phyloP scores from a whole-genome alignment of 1,140 invertebrate species.

The Rhyzopertha dominica region DNA sequence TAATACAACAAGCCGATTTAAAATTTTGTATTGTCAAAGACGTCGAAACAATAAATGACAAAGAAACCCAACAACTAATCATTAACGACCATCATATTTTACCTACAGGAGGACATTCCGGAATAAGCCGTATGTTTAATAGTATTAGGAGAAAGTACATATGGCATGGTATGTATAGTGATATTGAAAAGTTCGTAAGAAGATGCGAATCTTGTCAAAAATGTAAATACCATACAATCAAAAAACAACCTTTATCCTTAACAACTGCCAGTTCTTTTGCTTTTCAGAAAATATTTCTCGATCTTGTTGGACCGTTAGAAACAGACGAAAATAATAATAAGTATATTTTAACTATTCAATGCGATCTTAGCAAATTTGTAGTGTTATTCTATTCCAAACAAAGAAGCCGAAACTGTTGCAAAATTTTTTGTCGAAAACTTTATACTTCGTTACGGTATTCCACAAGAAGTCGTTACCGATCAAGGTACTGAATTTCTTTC shows the following conservation, averaged over 20 bases:
- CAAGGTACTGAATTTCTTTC: conserved; percentile 18
- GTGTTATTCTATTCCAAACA: conserved; percentile 13
- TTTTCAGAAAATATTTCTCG: conserved; percentile 18
- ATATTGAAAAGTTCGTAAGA: conserved; percentile 15
- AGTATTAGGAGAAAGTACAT: conserved; percentile 22
- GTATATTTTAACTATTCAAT: conserved; percentile 20
- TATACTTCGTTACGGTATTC: conserved; percentile 19
- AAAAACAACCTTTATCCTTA: conserved; percentile 11
- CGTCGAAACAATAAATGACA: too few species aligned
- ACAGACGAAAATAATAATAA: conserved; percentile 13
- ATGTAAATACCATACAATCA: conserved; percentile 15
- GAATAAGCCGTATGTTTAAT: conserved; percentile 22
- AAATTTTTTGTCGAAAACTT: conserved; percentile 19
- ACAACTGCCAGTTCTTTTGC: conserved; percentile 9
- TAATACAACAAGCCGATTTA: conserved; percentile 10
- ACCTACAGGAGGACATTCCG: conserved; percentile 22
- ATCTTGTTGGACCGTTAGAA: conserved; percentile 21
- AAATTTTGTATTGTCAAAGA: too few species aligned
- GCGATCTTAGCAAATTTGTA: conserved; percentile 21
- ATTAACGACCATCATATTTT: conserved; percentile 25
- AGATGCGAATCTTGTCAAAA: conserved; percentile 19
- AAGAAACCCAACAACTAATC: too few species aligned
- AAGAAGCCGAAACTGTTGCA: conserved; percentile 15
- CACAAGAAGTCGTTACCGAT: conserved; percentile 18
- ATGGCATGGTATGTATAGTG: conserved; percentile 19